These are phyloP conservation scores for Cetonia aurata DNA, from an alignment of 2,888 invertebrate genomes.

Conservation along the genomic window DNA sequence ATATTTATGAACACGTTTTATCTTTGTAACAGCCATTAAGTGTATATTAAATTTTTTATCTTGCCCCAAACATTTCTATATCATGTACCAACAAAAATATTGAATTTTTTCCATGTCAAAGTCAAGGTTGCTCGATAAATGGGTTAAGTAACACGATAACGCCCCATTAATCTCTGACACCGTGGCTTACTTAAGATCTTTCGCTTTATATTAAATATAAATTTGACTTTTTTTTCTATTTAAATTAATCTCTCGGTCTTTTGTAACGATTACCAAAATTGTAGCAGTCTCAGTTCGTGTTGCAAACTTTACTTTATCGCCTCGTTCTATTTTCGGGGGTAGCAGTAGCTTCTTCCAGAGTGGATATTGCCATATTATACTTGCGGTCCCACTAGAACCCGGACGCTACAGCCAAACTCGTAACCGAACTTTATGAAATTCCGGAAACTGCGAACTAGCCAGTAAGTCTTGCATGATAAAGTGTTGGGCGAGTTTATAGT, in stretches of 20 bases:
- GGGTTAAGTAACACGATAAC: constrained; percentile 26
- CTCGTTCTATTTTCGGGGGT: neutral
- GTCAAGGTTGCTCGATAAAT: constrained; percentile 30
- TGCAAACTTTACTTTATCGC: neutral
- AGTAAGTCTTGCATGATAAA: constrained; percentile 36
- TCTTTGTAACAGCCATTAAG: neutral
- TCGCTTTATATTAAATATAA: too few relatives aligned
- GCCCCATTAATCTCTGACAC: constrained; percentile 4
- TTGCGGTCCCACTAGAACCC: constrained; percentile 7
- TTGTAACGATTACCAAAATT: too few relatives aligned
- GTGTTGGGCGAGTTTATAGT: constrained; percentile 30
- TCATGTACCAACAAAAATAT: neutral
- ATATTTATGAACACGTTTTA: neutral
- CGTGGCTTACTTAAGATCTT: too few relatives aligned
- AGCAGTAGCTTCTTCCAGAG: neutral
- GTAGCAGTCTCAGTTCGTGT: too few relatives aligned
- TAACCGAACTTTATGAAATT: constrained; percentile 29
- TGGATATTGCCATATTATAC: constrained; percentile 8
- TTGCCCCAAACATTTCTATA: neutral
- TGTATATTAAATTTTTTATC: constrained; percentile 12
- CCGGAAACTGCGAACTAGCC: constrained; percentile 5
- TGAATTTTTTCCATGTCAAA: constrained; percentile 21
- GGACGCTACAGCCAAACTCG: neutral
- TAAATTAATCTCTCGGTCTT: neutral
- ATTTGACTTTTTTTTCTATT: neutral